Percentiles rank a stretch among this genome's conserved stretches.
Evolutionary conservation across 2,797 vertebrate genomes (phyloP).

Genomic region (Staurois parvus): DNA sequence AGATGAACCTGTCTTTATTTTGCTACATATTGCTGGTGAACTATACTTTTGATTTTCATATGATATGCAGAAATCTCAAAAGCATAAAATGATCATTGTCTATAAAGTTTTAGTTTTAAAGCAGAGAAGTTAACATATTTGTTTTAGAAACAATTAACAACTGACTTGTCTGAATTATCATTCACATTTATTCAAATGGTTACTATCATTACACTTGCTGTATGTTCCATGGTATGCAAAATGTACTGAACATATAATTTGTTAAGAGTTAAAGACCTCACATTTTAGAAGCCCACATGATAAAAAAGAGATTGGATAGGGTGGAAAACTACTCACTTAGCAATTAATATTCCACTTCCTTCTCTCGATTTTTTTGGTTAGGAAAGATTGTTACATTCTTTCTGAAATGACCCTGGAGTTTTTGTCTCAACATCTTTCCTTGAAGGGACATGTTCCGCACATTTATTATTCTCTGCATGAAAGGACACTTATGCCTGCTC

Average conservation of each 20-base stretch:
- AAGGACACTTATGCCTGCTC: slow-evolving; percentile 65
- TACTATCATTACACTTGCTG: too few relatives aligned
- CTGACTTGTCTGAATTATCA: too few relatives aligned
- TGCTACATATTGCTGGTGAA: too few relatives aligned
- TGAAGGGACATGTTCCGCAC: slow-evolving; percentile 61
- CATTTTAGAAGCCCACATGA: neutral
- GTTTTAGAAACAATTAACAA: too few relatives aligned
- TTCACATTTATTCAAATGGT: too few relatives aligned
- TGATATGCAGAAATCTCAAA: too few relatives aligned
- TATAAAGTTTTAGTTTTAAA: too few relatives aligned
- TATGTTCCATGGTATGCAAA: neutral
- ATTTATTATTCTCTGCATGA: slow-evolving; percentile 70
- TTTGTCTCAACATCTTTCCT: slow-evolving; percentile 64
- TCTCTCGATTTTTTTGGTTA: slow-evolving; percentile 72
- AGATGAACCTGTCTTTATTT: too few relatives aligned
- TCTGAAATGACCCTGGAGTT: slow-evolving; percentile 50
- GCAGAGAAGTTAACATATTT: too few relatives aligned
- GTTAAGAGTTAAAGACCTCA: neutral
- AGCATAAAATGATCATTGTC: too few relatives aligned
- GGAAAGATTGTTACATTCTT: slow-evolving; percentile 71
- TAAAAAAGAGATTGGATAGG: slow-evolving; percentile 4
- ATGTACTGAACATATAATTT: neutral
- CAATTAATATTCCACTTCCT: slow-evolving; percentile 68
- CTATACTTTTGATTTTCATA: too few relatives aligned
- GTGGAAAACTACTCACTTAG: slow-evolving; percentile 29